Conservation (phyloP, 2,797 vertebrate species). For the Halcyon chelicuti region DNA sequence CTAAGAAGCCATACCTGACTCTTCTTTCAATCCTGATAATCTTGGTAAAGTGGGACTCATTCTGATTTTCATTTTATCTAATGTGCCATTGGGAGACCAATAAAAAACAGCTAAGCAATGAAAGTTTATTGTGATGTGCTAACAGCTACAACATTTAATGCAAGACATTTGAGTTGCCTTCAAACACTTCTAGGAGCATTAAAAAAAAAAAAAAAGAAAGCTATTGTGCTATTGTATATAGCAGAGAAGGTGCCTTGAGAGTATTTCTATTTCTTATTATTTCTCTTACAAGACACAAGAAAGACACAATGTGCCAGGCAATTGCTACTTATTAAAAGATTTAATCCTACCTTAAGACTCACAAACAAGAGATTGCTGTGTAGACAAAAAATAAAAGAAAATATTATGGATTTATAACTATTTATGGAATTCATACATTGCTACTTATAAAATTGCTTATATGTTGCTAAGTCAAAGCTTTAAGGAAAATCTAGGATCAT, state of each 20-base stretch:
- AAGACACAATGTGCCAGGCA: not conserved
- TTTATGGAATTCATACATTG: not conserved
- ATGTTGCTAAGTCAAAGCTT: not conserved
- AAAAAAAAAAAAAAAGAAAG: not conserved
- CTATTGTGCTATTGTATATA: not conserved
- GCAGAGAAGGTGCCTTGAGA: not conserved
- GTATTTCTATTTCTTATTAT: not conserved
- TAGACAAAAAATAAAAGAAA: not conserved
- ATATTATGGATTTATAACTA: not conserved
- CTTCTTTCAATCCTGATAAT: not conserved
- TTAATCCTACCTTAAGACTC: not conserved
- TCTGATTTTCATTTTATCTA: not conserved
- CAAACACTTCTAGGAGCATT: not conserved
- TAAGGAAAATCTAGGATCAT: not conserved
- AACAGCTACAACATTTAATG: not conserved
- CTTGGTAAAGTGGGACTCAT: not conserved
- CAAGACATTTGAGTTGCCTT: not conserved
- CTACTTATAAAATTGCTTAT: not conserved
- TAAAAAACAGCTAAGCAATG: not conserved
- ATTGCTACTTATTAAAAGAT: not conserved
- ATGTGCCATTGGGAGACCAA: not conserved
- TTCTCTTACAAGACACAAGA: not conserved
- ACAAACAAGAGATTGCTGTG: not conserved
- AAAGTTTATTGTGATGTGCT: not conserved
- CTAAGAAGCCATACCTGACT: not conserved